Evolutionary conservation across 1,140 invertebrate genomes (phyloP).

Genomic region (Spodoptera frugiperda): DNA sequence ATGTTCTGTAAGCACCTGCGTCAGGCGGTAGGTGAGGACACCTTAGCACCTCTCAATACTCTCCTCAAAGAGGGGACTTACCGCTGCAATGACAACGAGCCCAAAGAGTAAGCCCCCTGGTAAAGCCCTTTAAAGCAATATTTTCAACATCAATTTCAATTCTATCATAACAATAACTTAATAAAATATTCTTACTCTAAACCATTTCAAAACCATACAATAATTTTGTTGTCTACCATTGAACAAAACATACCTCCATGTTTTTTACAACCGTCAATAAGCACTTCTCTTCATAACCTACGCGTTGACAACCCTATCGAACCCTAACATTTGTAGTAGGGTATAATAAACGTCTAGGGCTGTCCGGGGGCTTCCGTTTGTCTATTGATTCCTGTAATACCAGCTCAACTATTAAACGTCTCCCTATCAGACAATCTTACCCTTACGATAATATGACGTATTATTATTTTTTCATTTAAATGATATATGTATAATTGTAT

Average conservation of each 20-base stretch:
- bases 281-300: not conserved
- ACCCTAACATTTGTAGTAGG: conserved; percentile 29
- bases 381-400: conserved; percentile 36
- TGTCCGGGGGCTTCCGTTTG: conserved; percentile 25
- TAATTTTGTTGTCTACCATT: not conserved
- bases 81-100: too few species aligned
- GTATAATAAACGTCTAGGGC: conserved; percentile 23
- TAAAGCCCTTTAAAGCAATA: too few species aligned
- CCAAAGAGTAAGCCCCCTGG: too few species aligned
- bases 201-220: too few species aligned
- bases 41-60: too few species aligned
- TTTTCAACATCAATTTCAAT: too few species aligned
- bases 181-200: too few species aligned
- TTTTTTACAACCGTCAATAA: not conserved
- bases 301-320: not conserved
- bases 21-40: too few species aligned
- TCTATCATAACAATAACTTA: too few species aligned
- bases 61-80: too few species aligned
- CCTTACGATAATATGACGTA: not conserved
- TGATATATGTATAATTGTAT: too few species aligned
- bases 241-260: not conserved
- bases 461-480: not conserved
- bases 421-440: not conserved
- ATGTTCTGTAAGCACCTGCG: too few species aligned
- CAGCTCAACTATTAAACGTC: not conserved